Evolutionary conservation across 2,888 invertebrate species (phyloP), one percentile per base, ranked within the genome.

Genomic region (Eristalis pertinax): DNA sequence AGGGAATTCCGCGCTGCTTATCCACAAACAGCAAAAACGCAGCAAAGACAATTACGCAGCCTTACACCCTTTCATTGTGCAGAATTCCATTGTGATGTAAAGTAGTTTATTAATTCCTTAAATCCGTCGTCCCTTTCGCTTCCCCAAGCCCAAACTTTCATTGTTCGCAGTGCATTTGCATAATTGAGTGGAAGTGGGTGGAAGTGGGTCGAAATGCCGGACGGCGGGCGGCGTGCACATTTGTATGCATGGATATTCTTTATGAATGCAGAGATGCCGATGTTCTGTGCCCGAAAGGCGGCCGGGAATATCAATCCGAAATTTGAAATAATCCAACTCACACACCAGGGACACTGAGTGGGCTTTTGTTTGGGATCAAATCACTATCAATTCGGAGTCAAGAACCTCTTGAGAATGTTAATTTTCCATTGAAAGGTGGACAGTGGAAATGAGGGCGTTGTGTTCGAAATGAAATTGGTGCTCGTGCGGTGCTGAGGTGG

Each of bases 101-200:
- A 43, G 43, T 43, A 43, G n/a, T 43, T n/a, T n/a, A 5, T 43
- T 43, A 43, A 43, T 43, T 19, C 43, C 43, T 7, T 4, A n/a
- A 43, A n/a, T 60, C 26, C 19, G 22, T 10, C 26, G 32, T 32
- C 26, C 13, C 19, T 60, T 60, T 11, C 24, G 11, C 26, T 22
- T 10, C 26, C n/a, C 11, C 11, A 13, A 60, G 10, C n/a, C 26
- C 60, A n/a, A 58, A 1, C 24, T 2, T 19, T 4, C 60, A 26
- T 60, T 60, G 60, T 64, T 64, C 19, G 26, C 62, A 35, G 35
- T 64, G 50, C 68, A 68, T 68, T 68, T 68, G 50, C 68, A 68
- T 68, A 56, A 68, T 32, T 68, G 68, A 19, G 11, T 32, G 10
- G 32, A 32, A 32, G 32, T 32, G 32, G 32, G 11, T 32, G 10